Evolutionary conservation across 2,888 invertebrate species (phyloP).

Genomic region (Drosophila differens): DNA sequence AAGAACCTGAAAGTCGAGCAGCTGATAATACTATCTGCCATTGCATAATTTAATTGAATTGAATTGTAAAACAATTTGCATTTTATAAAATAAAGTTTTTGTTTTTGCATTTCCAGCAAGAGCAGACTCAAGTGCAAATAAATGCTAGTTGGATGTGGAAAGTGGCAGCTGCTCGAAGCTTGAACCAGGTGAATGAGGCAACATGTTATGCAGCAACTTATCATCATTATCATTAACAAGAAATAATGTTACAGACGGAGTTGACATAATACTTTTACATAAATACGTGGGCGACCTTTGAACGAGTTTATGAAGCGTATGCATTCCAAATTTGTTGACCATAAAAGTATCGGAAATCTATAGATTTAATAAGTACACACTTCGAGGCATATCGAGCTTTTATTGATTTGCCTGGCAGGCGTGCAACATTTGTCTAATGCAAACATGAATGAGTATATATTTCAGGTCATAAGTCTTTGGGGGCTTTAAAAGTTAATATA

Average conservation of each 20-base stretch:
- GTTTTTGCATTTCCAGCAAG: constrained; percentile 26
- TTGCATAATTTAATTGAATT: constrained; percentile 69
- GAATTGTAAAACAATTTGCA: constrained; percentile 73
- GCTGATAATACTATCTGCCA: constrained; percentile 55
- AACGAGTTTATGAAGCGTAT: not conserved
- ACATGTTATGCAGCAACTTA: not conserved
- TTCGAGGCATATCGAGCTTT: not conserved
- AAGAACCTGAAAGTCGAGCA: constrained; percentile 27
- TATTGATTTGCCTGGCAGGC: not conserved
- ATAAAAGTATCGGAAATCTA: not conserved
- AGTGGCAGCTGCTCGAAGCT: constrained; percentile 12
- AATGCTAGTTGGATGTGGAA: constrained; percentile 2
- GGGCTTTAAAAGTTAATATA: not conserved
- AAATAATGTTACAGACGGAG: too few relatives aligned
- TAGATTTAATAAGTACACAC: not conserved
- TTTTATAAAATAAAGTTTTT: constrained; percentile 64
- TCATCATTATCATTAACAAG: not conserved
- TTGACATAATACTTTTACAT: not conserved
- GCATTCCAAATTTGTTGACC: not conserved
- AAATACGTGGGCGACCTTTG: not conserved
- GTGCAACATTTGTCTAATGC: not conserved
- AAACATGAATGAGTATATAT: not conserved
- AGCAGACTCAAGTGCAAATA: not conserved
- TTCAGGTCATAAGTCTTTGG: not conserved
- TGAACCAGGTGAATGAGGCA: not conserved